Evolutionary conservation across 2,888 invertebrate genomes (phyloP).

Genomic region (Ophion ventricosus): DNA sequence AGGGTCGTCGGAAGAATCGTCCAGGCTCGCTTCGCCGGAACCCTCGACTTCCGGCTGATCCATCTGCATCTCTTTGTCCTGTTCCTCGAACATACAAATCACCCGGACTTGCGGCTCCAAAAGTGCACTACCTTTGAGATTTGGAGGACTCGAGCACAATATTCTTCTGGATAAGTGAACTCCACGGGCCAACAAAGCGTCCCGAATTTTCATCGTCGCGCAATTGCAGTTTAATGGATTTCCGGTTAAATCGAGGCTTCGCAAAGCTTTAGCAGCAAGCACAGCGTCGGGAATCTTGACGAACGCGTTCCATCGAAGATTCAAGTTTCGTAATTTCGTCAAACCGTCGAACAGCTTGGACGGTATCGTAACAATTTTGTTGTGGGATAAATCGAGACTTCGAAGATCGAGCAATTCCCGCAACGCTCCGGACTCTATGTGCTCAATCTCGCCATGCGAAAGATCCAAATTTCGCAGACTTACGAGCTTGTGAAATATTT

Average conservation of each 20-base stretch:
- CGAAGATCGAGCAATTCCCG: constrained; percentile 85
- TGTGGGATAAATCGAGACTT: constrained; percentile 86
- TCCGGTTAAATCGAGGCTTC: constrained; percentile 87
- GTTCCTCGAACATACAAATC: constrained; percentile 76
- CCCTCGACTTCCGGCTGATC: constrained; percentile 85
- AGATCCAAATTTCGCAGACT: constrained; percentile 87
- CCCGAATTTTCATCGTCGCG: constrained; percentile 87
- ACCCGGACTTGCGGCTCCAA: constrained; percentile 84
- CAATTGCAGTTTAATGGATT: constrained; percentile 90
- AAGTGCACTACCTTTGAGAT: constrained; percentile 85
- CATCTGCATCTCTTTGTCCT: constrained; percentile 84
- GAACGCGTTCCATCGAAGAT: constrained; percentile 87
- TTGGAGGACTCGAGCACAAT: constrained; percentile 85
- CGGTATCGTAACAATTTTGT: constrained; percentile 85
- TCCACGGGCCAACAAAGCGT: constrained; percentile 84
- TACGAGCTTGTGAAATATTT: constrained; percentile 83
- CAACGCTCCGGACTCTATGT: constrained; percentile 85
- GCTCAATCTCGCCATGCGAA: constrained; percentile 86
- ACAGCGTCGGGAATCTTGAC: constrained; percentile 86
- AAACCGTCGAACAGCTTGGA: constrained; percentile 84
- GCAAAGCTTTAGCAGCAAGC: constrained; percentile 85
- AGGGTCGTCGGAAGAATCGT: constrained; percentile 63
- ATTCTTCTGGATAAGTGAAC: constrained; percentile 82
- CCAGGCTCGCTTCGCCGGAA: constrained; percentile 79
- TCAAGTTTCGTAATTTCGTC: constrained; percentile 86